These are phyloP conservation scores for Nesometra sesokonis DNA, from an alignment of 35 echinoderm and acorn worm genomes.

Conservation along the genomic window DNA sequence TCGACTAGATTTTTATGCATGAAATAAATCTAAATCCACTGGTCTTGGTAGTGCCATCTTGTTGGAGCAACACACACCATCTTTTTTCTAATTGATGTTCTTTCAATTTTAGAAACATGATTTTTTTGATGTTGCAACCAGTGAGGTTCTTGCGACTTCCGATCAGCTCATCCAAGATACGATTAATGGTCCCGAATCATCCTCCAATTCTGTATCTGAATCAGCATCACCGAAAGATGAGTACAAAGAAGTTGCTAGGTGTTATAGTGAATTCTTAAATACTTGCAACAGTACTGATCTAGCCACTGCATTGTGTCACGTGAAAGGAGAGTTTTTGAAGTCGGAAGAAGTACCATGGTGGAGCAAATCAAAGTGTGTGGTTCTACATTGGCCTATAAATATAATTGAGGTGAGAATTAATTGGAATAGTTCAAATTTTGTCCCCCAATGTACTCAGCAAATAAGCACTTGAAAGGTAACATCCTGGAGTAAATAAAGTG, in stretches of 20 bases:
- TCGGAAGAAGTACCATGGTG: not conserved
- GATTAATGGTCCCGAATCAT: not conserved
- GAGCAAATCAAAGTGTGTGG: not conserved
- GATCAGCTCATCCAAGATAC: not conserved
- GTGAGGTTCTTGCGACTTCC: not conserved
- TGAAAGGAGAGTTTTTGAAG: not conserved
- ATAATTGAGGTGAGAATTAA: not conserved
- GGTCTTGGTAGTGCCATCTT: too few relatives aligned
- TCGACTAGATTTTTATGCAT: too few relatives aligned
- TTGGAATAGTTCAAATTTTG: not conserved
- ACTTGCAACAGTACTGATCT: not conserved
- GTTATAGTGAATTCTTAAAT: not conserved
- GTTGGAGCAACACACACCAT: too few relatives aligned
- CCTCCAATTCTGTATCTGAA: not conserved
- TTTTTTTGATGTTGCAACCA: not conserved
- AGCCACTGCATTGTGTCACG: not conserved
- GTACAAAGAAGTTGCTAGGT: not conserved
- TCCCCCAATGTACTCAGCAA: too few relatives aligned
- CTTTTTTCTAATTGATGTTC: too few relatives aligned
- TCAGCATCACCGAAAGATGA: not conserved
- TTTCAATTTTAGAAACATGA: not conserved
- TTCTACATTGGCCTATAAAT: not conserved
- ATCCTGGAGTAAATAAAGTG: too few relatives aligned
- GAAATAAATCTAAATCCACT: too few relatives aligned
- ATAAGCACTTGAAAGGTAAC: too few relatives aligned